Percentiles rank a stretch among this genome's conserved stretches.
These are phyloP conservation scores for Zeuzera pyrina DNA, from an alignment of 2,888 invertebrate genomes.

Conservation along the genomic window DNA sequence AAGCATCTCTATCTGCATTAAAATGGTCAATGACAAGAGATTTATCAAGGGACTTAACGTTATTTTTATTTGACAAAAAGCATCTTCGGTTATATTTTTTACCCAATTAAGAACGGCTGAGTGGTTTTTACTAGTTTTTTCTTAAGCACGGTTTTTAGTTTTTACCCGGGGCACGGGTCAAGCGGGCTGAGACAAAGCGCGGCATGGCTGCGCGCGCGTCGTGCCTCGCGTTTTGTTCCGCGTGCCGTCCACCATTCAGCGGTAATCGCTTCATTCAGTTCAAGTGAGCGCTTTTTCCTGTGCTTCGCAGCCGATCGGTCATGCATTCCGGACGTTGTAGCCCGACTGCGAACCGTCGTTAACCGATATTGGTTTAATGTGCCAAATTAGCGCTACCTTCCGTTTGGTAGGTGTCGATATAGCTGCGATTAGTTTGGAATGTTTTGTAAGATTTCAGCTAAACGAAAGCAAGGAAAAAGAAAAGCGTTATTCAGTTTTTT, in stretches of 20 bases:
- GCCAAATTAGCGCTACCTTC: slow-evolving; percentile 34
- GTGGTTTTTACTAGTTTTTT: slow-evolving; percentile 47
- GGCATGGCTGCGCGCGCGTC: slow-evolving; percentile 44
- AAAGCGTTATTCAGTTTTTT: too few species aligned
- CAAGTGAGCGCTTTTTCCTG: slow-evolving; percentile 53
- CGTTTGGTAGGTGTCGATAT: too few species aligned
- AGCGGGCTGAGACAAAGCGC: slow-evolving; percentile 62
- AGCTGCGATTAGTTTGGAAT: too few species aligned
- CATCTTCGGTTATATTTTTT: slow-evolving; percentile 41
- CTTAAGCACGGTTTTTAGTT: slow-evolving; percentile 27
- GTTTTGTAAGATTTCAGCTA: too few species aligned
- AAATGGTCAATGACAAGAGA: slow-evolving; percentile 1
- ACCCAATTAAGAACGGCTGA: slow-evolving; percentile 48
- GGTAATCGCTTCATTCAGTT: slow-evolving; percentile 70
- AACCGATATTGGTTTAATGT: slow-evolving; percentile 28
- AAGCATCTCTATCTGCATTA: slow-evolving; percentile 27
- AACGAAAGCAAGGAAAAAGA: too few species aligned
- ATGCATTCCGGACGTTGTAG: slow-evolving; percentile 51
- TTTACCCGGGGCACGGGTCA: slow-evolving; percentile 69
- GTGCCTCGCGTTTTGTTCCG: slow-evolving; percentile 58
- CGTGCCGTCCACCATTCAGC: slow-evolving; percentile 63
- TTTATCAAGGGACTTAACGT: slow-evolving; percentile 2
- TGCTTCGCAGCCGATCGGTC: slow-evolving; percentile 51
- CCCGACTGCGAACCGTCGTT: slow-evolving; percentile 32
- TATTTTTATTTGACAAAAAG: slow-evolving; percentile 32